A percentile compares a stretch with the other conserved stretches of the same genome.
Conservation (phyloP, 2,113 vertebrate genomes). For the Gymnogyps californianus region DNA sequence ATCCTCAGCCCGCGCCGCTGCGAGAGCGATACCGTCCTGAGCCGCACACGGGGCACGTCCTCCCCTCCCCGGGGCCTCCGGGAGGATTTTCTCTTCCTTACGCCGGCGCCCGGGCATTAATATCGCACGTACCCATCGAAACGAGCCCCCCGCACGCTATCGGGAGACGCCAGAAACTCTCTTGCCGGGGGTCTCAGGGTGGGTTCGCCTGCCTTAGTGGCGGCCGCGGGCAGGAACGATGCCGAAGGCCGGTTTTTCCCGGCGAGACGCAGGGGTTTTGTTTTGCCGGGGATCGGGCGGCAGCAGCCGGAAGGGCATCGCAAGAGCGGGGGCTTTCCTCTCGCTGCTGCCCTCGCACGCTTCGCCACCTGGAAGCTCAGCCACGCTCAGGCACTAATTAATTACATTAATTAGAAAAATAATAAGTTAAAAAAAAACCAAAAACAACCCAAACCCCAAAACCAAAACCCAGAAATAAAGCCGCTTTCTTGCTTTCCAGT, state of each 20-base stretch:
- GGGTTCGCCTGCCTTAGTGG: background rate
- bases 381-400: background rate
- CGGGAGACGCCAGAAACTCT: background rate
- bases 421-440: no score
- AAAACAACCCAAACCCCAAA: no score
- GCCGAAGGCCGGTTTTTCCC: background rate
- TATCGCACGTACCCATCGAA: fast-evolving
- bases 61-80: background rate
- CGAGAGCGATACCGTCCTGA: background rate
- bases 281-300: background rate
- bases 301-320: background rate
- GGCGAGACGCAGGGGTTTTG: background rate
- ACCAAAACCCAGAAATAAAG: background rate
- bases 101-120: background rate
- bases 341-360: background rate
- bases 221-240: background rate
- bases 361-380: background rate
- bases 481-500: background rate
- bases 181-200: fast-evolving
- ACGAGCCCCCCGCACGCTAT: fast-evolving
- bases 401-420: background rate
- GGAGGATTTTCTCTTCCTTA: background rate
- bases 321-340: background rate
- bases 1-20: fast-evolving
- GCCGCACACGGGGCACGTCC: background rate